These are phyloP conservation scores for Lichenostomus cassidix DNA, from an alignment of 2,113 vertebrate genomes.

Conservation along the genomic window DNA sequence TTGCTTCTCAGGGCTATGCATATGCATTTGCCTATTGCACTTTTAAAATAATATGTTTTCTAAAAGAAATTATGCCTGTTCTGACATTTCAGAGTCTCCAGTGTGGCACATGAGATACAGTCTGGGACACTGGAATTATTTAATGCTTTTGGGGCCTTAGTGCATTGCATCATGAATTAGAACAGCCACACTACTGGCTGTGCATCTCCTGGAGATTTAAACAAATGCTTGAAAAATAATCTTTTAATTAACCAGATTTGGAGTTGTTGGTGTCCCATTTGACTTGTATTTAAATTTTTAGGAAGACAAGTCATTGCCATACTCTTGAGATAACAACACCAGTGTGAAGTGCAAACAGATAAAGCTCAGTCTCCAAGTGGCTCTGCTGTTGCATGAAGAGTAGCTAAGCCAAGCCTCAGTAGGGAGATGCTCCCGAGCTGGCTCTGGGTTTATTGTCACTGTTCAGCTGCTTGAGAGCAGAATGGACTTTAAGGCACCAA, in stretches of 20 bases:
- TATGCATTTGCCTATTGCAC: background rate
- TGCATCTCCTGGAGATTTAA: background rate
- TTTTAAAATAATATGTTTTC: background rate
- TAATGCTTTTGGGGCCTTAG: background rate
- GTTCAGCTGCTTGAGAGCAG: background rate
- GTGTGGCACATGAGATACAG: background rate
- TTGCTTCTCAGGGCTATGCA: background rate
- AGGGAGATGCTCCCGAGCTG: background rate
- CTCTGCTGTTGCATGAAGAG: background rate
- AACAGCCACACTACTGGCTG: background rate
- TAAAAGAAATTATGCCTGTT: background rate
- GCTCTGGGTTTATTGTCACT: background rate
- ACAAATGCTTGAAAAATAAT: background rate
- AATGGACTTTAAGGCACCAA: background rate
- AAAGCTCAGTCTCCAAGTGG: background rate
- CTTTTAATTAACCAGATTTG: background rate
- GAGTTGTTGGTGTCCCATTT: background rate
- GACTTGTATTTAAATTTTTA: background rate
- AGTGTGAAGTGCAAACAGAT: background rate
- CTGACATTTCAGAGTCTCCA: background rate
- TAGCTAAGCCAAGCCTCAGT: background rate
- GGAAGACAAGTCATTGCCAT: background rate
- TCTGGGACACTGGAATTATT: background rate
- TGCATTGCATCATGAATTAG: background rate
- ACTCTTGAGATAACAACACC: background rate